Base-by-base conservation (phyloP, 2,113 vertebrate genomes). In the Proteles cristata region DNA sequence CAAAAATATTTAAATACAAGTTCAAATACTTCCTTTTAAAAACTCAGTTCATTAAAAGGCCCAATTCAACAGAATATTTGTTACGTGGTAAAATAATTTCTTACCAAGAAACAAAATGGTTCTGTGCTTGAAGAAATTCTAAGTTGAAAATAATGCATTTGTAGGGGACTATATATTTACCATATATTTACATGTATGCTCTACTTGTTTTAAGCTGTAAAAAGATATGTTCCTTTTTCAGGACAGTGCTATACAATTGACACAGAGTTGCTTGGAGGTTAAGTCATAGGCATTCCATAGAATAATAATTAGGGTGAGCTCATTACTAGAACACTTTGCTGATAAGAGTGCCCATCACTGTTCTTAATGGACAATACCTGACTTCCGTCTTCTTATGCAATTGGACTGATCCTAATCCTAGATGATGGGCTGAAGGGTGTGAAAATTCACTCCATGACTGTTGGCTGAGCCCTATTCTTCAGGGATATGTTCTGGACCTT, bases 21-120 rank as follows among this genome's bases (percentile, higher is more conserved):
- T 11, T 87, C 69, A 93, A 79, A 81, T 85, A 79, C 58, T 93
- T 95, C 31, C 26, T 92, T 93, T 89, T 21, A 63, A 76, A 95
- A 94, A 39, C 61, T 90, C 11, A 58, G 2, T 83, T 65, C 33
- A 9, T 63, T 2, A 53, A 90, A 76, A 90, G 66, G 12, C 94
- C 82, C 48, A 74, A 1, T 95, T 90, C 48, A 9, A 39, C 66
- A 93, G 17, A 88, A 68, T 6, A 82, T 85, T 77, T 84, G 43
- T 90, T 71, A 12, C 10, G 65, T 55, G 79, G 15, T 35, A 76
- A 93, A 88, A 79, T 91, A 82, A 61, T 71, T 92, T 95, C 9
- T 86, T 86, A 16, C 21, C 39, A 45, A 2, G 61, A 93, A 88
- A 48, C 50, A 61, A 93, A 91, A 43, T 79, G 10, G 1, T 50